Evolutionary conservation across 1,140 invertebrate species (phyloP).

Genomic region (Sycophaga agraensis): DNA sequence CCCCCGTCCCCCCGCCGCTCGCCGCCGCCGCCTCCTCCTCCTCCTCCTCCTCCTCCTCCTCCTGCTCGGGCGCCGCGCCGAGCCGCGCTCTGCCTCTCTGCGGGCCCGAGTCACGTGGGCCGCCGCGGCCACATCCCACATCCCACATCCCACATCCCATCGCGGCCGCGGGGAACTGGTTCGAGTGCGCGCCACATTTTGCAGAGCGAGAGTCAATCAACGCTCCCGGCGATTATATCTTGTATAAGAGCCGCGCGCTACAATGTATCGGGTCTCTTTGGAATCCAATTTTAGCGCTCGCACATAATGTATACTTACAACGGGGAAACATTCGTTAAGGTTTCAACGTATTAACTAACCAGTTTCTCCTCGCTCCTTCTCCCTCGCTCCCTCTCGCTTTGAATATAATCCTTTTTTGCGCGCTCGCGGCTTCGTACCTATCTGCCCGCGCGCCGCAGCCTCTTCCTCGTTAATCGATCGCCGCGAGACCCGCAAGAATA

Average conservation of each 20-base stretch:
- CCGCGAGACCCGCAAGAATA: too few species aligned
- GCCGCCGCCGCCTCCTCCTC: too few species aligned
- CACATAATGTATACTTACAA: too few species aligned
- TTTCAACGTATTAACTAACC: too few species aligned
- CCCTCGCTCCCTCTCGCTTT: background rate
- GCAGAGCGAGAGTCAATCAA: slow-evolving; percentile 33
- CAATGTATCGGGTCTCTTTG: background rate
- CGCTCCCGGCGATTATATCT: background rate
- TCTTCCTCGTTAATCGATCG: too few species aligned
- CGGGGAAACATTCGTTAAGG: background rate
- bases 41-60: background rate
- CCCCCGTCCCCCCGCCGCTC: slow-evolving; percentile 25
- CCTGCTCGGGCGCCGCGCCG: background rate
- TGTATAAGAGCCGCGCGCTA: background rate
- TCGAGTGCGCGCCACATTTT: slow-evolving; percentile 33
- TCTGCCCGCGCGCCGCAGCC: too few species aligned
- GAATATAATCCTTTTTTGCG: background rate
- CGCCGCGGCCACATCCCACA: slow-evolving; percentile 21
- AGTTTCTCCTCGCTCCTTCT: too few species aligned
- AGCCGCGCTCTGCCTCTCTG: too few species aligned
- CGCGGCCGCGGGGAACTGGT: slow-evolving; percentile 35
- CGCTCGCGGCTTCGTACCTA: slow-evolving; percentile 25
- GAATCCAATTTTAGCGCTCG: too few species aligned
- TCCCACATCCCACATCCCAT: too few species aligned
- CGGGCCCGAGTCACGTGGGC: slow-evolving; percentile 17